Base-by-base conservation (phyloP, 2,797 vertebrate genomes). In the Cynopterus sphinx region DNA sequence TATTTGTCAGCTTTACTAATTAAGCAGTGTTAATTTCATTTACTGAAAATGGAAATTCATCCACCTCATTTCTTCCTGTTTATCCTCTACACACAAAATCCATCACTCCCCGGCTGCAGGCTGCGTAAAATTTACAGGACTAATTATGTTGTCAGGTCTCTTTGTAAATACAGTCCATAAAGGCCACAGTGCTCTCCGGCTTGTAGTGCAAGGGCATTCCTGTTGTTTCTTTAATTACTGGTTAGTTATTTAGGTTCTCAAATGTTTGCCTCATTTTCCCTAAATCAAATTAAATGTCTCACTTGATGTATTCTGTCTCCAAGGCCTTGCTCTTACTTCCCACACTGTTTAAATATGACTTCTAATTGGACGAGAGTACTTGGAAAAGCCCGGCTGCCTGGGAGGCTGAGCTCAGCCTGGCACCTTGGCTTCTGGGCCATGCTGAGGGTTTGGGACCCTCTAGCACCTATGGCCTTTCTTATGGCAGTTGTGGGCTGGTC, bases 81-180 rank as follows among this genome's bases (percentile, higher is more conserved):
- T 97, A 97, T 91, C 84, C 96, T 96, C 93, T 96, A 95, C 81
- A 4, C 36, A 87, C 49, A 97, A 95, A 96, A 94, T 96, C 71
- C 96, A 94, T 97, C 97, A 91, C 53, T 57, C 43, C 49, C 49
- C 43, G 10, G 87, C 95, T 91, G 67, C 49, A 93, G 87, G 78
- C 95, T 95, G 75, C 5, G 24, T 92, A 96, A 97, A 97, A 98
- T 86, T 98, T 97, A 97, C 93, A 96, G 83, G 90, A 96, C 74
- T 95, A 97, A 92, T 98, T 97, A 98, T 87, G 92, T 77, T 97
- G 94, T 98, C 96, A 97, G 87, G 67, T 95, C 91, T 96, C 63
- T 98, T 97, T 98, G 95, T 98, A 98, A 98, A 98, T 96, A 96
- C 70, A 97, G 97, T 94, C 95, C 96, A 92, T 49, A 97, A 98